A percentile compares a stretch with the other conserved stretches of the same genome.
These are phyloP conservation scores for Galleria mellonella DNA, from an alignment of 1,140 invertebrate species.

Conservation along the genomic window DNA sequence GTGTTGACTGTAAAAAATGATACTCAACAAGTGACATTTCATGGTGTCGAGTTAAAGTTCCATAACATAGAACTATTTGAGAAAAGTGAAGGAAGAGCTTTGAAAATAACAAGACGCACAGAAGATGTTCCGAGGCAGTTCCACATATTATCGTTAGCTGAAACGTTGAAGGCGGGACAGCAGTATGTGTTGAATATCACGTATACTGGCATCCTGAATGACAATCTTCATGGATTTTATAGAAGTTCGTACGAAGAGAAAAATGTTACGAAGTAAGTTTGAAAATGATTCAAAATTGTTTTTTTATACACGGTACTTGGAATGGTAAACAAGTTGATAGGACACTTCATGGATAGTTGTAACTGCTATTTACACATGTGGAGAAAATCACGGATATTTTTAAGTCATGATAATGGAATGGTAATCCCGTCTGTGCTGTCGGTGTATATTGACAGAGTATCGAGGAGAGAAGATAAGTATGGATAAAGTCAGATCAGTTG, in stretches of 20 bases:
- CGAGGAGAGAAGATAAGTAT: no score
- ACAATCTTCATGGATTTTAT: constrained; percentile 91
- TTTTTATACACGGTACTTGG: no score
- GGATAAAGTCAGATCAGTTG: no score
- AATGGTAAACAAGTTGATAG: no score
- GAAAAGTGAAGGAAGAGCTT: constrained; percentile 35
- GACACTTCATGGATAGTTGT: no score
- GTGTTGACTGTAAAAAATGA: constrained; percentile 78
- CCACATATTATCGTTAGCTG: constrained; percentile 79
- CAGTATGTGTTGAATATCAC: constrained; percentile 82
- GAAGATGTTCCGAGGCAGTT: constrained; percentile 84
- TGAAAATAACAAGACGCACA: constrained; percentile 49
- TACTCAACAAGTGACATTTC: constrained; percentile 84
- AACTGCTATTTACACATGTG: no score
- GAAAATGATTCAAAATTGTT: no score
- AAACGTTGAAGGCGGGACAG: constrained; percentile 73
- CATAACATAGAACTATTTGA: constrained; percentile 68
- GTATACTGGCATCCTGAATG: constrained; percentile 82
- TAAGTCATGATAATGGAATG: no score
- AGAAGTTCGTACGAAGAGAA: constrained; percentile 85
- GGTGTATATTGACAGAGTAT: no score
- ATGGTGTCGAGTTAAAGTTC: constrained; percentile 81
- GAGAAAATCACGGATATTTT: no score
- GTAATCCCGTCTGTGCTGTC: no score
- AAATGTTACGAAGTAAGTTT: constrained; percentile 79